Evolutionary conservation across 1,140 invertebrate species (phyloP).

Genomic region (Zaprionus africanus): DNA sequence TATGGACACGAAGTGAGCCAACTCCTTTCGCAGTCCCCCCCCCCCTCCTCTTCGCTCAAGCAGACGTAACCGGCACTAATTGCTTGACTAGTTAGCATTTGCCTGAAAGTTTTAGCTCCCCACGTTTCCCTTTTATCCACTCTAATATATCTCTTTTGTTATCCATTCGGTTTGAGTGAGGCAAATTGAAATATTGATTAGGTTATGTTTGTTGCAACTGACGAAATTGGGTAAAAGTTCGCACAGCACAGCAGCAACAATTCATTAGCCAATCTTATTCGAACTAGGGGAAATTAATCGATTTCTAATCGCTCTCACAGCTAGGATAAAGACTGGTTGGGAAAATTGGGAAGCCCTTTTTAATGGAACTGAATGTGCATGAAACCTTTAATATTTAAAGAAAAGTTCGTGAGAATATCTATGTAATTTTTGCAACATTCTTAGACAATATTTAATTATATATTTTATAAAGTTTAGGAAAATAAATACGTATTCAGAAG

Average conservation of each 20-base stretch:
- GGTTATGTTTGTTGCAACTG: conserved; percentile 48
- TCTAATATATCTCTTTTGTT: conserved; percentile 3
- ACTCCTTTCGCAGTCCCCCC: background rate
- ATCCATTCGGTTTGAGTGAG: background rate
- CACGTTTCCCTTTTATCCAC: background rate
- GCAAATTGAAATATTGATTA: conserved; percentile 71
- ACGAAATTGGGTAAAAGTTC: conserved; percentile 1
- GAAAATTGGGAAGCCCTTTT: too few relatives aligned
- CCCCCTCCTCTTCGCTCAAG: background rate
- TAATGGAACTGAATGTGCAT: too few relatives aligned
- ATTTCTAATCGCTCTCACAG: background rate
- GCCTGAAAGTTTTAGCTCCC: conserved; percentile 16
- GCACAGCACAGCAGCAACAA: background rate
- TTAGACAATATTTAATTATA: too few relatives aligned
- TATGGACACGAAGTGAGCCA: conserved; percentile 35
- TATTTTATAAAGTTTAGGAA: too few relatives aligned
- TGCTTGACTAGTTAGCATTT: conserved; percentile 62
- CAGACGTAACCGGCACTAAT: conserved; percentile 54
- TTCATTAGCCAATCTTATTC: background rate
- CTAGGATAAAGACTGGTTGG: background rate
- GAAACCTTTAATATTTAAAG: too few relatives aligned
- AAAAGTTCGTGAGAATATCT: too few relatives aligned
- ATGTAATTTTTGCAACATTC: too few relatives aligned
- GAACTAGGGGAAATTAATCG: background rate
- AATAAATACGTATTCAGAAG: too few relatives aligned